Evolutionary conservation across 1,140 invertebrate genomes (phyloP).

Genomic region (Meloidogyne chitwoodi): DNA sequence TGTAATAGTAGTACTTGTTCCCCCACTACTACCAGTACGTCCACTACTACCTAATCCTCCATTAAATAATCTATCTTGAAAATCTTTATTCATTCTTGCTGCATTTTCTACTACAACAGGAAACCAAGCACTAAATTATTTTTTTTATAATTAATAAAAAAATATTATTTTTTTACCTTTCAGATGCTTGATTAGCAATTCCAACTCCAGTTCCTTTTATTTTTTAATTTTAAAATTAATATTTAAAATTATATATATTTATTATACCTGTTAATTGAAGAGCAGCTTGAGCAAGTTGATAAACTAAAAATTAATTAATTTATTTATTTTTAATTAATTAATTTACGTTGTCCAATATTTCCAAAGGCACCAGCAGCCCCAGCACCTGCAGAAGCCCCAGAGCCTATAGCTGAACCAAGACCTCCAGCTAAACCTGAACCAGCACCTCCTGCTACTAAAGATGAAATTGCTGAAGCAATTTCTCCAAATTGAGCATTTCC

Average conservation of each 20-base stretch:
- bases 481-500: slow-evolving; percentile 73
- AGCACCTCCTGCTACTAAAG: slow-evolving; percentile 36
- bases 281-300: slow-evolving; percentile 55
- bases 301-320: slow-evolving; percentile 38
- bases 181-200: slow-evolving; percentile 53
- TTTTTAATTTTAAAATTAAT: not conserved
- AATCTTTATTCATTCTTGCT: slow-evolving; percentile 47
- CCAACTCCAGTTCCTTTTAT: slow-evolving; percentile 44
- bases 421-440: slow-evolving; percentile 26
- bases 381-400: slow-evolving; percentile 38
- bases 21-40: slow-evolving; percentile 6
- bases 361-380: slow-evolving; percentile 42
- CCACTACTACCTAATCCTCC: slow-evolving; percentile 10
- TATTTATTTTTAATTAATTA: not conserved
- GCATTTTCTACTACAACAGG: slow-evolving; percentile 40
- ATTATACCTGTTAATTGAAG: slow-evolving; percentile 49
- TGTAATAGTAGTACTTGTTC: not conserved
- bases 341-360: slow-evolving; percentile 42
- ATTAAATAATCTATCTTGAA: slow-evolving; percentile 39
- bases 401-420: slow-evolving; percentile 14
- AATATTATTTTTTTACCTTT: slow-evolving; percentile 28
- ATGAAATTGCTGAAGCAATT: slow-evolving; percentile 51
- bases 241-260: not conserved
- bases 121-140: slow-evolving; percentile 41
- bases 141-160: not conserved